A percentile compares a stretch with the other conserved stretches of the same genome.
phyloP scores from a whole-genome alignment of 2,797 vertebrate species.

The Gallinago nigripennis region DNA sequence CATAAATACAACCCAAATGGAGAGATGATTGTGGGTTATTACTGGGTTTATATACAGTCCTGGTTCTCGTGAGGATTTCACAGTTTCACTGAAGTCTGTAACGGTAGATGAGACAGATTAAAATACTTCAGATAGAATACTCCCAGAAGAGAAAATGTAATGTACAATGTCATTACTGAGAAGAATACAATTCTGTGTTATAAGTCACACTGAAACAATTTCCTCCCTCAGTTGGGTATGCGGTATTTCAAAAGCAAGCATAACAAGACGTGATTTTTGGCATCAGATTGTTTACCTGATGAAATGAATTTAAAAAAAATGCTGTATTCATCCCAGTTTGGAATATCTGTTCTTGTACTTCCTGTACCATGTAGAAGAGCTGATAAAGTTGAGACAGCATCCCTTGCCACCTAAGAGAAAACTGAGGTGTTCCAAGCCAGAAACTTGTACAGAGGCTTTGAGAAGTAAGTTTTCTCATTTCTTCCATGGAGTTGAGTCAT shows the following conservation, averaged over 20 bases:
- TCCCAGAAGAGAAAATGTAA: neutral
- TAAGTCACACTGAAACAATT: slow-evolving; percentile 12
- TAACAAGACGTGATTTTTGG: neutral
- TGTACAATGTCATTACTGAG: neutral
- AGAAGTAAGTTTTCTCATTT: neutral
- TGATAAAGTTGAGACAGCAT: neutral
- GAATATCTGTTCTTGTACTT: neutral
- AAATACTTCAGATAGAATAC: neutral
- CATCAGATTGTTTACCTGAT: neutral
- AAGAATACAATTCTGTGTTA: neutral
- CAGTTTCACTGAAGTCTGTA: neutral
- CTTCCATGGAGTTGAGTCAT: neutral
- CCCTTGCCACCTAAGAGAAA: neutral
- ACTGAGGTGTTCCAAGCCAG: neutral
- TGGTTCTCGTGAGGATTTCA: neutral
- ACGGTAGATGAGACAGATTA: neutral
- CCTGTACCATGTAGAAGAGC: neutral
- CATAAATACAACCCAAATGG: neutral
- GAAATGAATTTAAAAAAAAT: neutral
- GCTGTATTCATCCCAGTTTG: neutral
- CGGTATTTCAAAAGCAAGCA: neutral
- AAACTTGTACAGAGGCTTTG: neutral
- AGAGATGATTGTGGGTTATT: neutral
- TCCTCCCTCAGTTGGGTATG: neutral
- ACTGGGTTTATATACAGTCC: neutral